Evolutionary conservation across 2,113 vertebrate species (phyloP), one percentile per base, ranked within the genome.

Genomic region (Campylorhamphus procurvoides): DNA sequence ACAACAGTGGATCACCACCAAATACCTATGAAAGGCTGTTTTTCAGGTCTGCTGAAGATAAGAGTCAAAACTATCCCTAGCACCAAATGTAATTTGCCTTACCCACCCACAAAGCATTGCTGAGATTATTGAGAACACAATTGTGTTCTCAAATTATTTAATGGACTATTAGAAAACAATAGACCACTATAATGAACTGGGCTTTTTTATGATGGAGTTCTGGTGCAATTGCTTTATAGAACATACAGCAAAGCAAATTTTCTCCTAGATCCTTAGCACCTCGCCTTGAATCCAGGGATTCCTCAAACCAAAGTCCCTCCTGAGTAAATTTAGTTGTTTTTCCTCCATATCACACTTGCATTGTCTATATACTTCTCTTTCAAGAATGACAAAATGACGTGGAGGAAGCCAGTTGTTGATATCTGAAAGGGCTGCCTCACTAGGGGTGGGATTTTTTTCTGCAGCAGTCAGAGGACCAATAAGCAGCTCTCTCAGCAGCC

Each of bases 361-460:
- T 42, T 86, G 5, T 5, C 37, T 64, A 14, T 28, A 9, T 1
- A 3, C 11, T 78, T 84, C 40, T 77, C 29, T 81, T 83, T 39
- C 6, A 4, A 20, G 27, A 82, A 44, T 23, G 40, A n/a, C 16
- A 55, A 71, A 87, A 71, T 40, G 2, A 39, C 7, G 25, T 35
- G 24, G 20, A 90, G 29, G 47, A 81, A 90, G 40, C 7, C 0
- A 0, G 10, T 0, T 60, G 44, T 29, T 55, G 84, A 42, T 39
- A 52, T 12, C 27, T 59, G 47, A n/a, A 84, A 78, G 52, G 35
- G 29, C 33, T 84, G 29, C 27, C 23, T 63, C 49, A 19, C 13
- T 22, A 56, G 5, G 4, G 5, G 1, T 29, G 20, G 33, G n/a
- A 89, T 40, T 63, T 56, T 42, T 15, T 75, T 63, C 69, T 33